Evolutionary conservation across 2,113 vertebrate genomes (phyloP).

Genomic region (Salvelinus alpinus): DNA sequence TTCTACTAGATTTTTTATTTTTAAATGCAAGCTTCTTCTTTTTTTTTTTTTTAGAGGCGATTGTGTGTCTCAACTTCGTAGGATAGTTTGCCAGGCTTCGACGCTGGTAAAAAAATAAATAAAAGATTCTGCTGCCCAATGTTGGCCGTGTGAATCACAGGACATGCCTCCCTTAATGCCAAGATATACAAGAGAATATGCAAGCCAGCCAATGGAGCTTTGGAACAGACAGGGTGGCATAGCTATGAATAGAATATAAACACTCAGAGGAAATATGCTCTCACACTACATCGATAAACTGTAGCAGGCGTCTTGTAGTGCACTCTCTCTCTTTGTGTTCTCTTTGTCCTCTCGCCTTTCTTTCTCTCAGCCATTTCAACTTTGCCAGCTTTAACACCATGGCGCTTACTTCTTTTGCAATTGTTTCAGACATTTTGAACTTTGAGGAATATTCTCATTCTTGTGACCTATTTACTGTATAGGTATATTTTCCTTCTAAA

Average conservation of each 20-base stretch:
- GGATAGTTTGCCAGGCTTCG: constrained; percentile 36
- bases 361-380: neutral
- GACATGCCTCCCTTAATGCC: constrained; percentile 38
- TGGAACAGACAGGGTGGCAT: constrained; percentile 16
- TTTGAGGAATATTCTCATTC: neutral
- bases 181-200: constrained; percentile 28
- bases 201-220: constrained; percentile 15
- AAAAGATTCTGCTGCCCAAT: constrained; percentile 16
- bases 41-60: constrained; percentile 17
- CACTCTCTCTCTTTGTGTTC: neutral
- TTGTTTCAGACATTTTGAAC: neutral
- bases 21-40: constrained; percentile 4
- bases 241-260: neutral
- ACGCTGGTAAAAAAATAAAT: neutral
- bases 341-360: too few relatives aligned
- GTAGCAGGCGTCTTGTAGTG: neutral
- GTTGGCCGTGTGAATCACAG: constrained; percentile 30
- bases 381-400: constrained; percentile 2
- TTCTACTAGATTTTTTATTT: neutral
- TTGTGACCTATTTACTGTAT: neutral
- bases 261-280: neutral
- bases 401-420: constrained; percentile 11
- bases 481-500: constrained; percentile 1
- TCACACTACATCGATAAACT: neutral
- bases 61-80: too few relatives aligned